phyloP scores from a whole-genome alignment of 1,140 invertebrate genomes.

The Bombus picipes region DNA sequence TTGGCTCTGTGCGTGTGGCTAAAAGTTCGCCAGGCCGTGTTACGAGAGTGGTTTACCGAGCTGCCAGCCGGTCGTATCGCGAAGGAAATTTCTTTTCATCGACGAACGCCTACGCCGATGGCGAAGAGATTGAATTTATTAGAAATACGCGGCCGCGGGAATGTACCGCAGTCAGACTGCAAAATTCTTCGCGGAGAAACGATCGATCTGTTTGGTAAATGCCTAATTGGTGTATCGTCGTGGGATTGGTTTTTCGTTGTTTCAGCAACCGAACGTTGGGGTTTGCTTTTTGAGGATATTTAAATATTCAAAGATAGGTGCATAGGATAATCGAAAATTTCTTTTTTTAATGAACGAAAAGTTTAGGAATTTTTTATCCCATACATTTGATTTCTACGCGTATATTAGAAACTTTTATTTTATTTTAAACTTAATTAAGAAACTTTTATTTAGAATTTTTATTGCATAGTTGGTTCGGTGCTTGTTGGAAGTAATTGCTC shows the following conservation, averaged over 20 bases:
- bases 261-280: no score
- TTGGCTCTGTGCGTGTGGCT: constrained; percentile 6
- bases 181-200: no score
- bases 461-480: not conserved
- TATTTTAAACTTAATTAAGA: no score
- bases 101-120: constrained; percentile 10
- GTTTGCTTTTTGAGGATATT: no score
- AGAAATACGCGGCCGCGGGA: not conserved
- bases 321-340: no score
- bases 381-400: not conserved
- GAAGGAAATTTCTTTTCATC: constrained; percentile 48
- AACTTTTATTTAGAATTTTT: not conserved
- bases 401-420: no score
- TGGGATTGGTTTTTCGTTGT: not conserved
- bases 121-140: constrained; percentile 35
- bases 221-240: not conserved
- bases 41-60: constrained; percentile 2
- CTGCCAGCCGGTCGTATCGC: constrained; percentile 29
- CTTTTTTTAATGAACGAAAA: no score
- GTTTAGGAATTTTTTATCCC: not conserved
- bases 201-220: not conserved
- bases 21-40: constrained; percentile 34
- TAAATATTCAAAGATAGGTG: no score
- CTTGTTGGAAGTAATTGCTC: no score
- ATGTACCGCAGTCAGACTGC: not conserved